Evolutionary conservation across 2,113 vertebrate species (phyloP).

Genomic region (Eclectus roratus): DNA sequence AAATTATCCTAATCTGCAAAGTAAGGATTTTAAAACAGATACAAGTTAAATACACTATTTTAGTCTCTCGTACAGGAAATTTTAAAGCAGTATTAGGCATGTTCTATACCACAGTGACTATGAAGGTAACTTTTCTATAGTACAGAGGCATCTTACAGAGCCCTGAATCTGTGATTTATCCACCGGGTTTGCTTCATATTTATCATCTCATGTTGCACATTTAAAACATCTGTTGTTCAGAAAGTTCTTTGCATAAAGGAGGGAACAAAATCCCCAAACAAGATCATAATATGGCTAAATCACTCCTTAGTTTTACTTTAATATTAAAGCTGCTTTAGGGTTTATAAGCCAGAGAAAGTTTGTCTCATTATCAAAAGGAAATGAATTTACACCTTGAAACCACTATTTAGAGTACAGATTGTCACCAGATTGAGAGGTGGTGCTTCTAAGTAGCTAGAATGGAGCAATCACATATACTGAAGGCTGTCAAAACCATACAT

Average conservation of each 20-base stretch:
- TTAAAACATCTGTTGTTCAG: slow-evolving; percentile 32
- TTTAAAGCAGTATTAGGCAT: not conserved
- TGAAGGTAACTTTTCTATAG: not conserved
- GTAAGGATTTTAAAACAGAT: not conserved
- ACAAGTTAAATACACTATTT: not conserved
- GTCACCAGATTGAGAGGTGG: not conserved
- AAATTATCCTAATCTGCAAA: not conserved
- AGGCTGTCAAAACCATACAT: not conserved
- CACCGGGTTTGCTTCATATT: not conserved
- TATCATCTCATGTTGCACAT: not conserved
- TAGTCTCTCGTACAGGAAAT: not conserved
- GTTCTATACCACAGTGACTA: not conserved
- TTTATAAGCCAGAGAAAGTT: slow-evolving; percentile 67
- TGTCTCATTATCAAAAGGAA: slow-evolving; percentile 67
- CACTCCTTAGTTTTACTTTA: slow-evolving; percentile 4
- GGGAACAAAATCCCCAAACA: not conserved
- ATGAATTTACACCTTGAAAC: slow-evolving; percentile 29
- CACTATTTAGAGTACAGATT: slow-evolving; percentile 43
- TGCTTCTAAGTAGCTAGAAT: slow-evolving; percentile 8
- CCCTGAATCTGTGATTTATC: not conserved
- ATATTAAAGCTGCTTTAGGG: slow-evolving; percentile 57
- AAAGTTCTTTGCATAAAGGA: not conserved
- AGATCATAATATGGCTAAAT: slow-evolving; percentile 28
- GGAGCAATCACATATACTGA: not conserved
- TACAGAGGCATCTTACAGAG: not conserved